Evolutionary conservation across 1,140 invertebrate species (phyloP), one percentile per base, ranked within the genome.

Genomic region (Chrysopa pallens): DNA sequence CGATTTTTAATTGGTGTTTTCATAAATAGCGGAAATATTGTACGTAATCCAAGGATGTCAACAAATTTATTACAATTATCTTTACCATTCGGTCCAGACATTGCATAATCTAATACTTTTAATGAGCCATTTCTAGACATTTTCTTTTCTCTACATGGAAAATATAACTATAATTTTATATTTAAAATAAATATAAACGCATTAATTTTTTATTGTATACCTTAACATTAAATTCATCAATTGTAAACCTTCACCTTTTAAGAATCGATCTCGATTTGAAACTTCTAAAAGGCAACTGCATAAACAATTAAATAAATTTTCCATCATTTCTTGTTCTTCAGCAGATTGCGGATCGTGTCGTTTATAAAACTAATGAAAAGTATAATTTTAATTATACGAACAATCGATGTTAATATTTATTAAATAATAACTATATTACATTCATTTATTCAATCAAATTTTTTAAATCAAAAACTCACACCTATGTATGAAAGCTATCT

Each of bases 21-120:
- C 94, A 98, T 98, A 57, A 98, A 98, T 0, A 99, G 64, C 1
- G 95, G 94, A 65, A 99, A 98, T 41, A 98, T 84, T 1, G 90
- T 95, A 28, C 93, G 67, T 7, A 99, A 69, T 1, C 95, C 96
- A 2, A 98, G 70, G 52, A 98, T 98, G 58, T 99, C 96, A 0
- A 99, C 87, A 66, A 98, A 96, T 63, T 98, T 98, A 56, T 92
- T 92, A 58, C 93, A 96, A 58, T 96, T 95, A 49, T 97, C 89
- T 53, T 74, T 78, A 6, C 91, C 93, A 59, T 98, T 89, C 2
- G 76, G 70, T 5, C 91, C 91, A 35, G 83, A 85, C 71, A 97
- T 85, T 11, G 93, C 90, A 67, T 97, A 89, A 67, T 96, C 86
- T 2, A 99, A 66, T 8, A 98, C 92, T 67, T 98, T 98, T 0